Evolutionary conservation across 2,113 vertebrate genomes (phyloP), one percentile per base, ranked within the genome.

Genomic region (Alectura lathami): DNA sequence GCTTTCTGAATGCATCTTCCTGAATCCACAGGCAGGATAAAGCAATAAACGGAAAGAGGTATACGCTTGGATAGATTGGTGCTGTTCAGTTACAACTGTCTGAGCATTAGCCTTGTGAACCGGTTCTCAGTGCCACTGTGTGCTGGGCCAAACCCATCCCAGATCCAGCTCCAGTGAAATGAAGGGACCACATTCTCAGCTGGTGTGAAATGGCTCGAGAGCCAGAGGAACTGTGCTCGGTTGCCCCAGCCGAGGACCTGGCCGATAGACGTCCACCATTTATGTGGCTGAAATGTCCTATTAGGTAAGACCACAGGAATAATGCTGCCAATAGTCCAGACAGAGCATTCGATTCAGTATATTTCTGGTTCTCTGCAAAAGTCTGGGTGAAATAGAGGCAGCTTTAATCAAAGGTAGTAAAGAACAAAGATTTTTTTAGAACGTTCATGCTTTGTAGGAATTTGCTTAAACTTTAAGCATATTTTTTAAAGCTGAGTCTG

Each of bases 401-500:
- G 64, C 66, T 94, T 94, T 53, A 81, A 88, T 64, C 74, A 57
- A 81, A 86, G 81, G 51, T 64, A 91, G 62, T 86, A 68, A 93
- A 90, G 53, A 91, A 89, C 23, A 94, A 81, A 83, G 72, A 32
- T 15, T 4, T 77, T 89, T 50, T 57, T n/a, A 57, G 54, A 89
- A 87, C 32, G 70, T 36, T 38, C 8, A 1, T 22, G 60, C 62
- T 93, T 93, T 91, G 83, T 69, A 88, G 69, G 57, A 92, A 88
- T 86, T 60, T 81, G 51, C 74, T 86, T 88, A 76, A 94, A 88
- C 88, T 94, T 93, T 21, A 90, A 62, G 85, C 3, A 0, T 86
- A 50, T 79, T 95, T 97, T 95, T 90, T 62, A 94, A 94, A 95
- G 92, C 92, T 42, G 66, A 91, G 70, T 72, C 92, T 93, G 77